phyloP scores from a whole-genome alignment of 1,140 invertebrate species.

The Bombus balteatus region DNA sequence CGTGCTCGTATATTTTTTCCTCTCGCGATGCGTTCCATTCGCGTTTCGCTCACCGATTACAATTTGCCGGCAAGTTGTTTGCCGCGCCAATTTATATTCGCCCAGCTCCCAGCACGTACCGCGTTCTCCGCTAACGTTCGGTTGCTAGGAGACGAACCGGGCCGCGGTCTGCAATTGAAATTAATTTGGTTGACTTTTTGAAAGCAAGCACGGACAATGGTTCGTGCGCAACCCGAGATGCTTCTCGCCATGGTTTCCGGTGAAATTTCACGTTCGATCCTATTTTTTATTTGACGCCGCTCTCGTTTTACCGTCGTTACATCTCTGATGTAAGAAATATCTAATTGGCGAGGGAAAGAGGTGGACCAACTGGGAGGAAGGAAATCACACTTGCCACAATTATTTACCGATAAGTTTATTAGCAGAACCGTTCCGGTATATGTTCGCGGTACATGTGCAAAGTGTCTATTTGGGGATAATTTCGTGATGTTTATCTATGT shows the following conservation, averaged over 20 bases:
- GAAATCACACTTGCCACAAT: neutral
- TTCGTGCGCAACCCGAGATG: neutral
- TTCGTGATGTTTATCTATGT: slow-evolving; percentile 1
- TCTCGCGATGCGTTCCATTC: slow-evolving; percentile 12
- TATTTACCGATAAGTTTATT: neutral
- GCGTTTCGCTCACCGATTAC: slow-evolving; percentile 27
- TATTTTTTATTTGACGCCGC: neutral
- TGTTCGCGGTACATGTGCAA: neutral
- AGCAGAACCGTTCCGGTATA: neutral
- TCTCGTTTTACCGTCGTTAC: neutral
- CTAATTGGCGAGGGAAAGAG: neutral
- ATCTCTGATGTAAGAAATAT: neutral
- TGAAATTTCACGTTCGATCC: neutral
- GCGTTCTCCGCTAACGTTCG: slow-evolving; percentile 19
- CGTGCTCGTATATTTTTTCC: neutral
- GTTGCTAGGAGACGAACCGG: slow-evolving; percentile 39
- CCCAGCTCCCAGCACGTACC: neutral
- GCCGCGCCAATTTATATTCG: slow-evolving; percentile 27
- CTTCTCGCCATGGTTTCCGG: neutral
- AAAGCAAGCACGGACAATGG: slow-evolving; percentile 8
- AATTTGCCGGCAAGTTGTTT: slow-evolving; percentile 35
- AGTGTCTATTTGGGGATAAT: slow-evolving; percentile 7
- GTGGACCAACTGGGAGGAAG: neutral
- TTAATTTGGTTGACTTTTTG: slow-evolving; percentile 41
- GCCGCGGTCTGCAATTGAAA: slow-evolving; percentile 38